phyloP scores from a whole-genome alignment of 2,797 vertebrate species.

The Paratrypauchen microcephalus region DNA sequence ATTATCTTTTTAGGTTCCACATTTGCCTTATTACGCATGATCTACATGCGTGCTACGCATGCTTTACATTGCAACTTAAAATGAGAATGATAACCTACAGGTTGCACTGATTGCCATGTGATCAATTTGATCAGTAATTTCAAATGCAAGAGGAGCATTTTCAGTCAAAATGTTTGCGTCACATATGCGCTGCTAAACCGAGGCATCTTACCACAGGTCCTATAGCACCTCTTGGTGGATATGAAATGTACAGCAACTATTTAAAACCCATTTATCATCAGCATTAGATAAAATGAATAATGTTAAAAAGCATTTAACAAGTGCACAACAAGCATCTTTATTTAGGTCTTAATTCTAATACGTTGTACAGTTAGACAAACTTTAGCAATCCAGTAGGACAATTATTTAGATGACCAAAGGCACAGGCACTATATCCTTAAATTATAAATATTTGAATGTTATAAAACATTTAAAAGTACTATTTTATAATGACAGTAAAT shows the following conservation, averaged over 20 bases:
- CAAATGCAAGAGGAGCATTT: neutral
- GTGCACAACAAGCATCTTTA: neutral
- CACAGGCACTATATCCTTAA: neutral
- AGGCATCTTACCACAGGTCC: neutral
- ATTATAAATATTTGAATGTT: neutral
- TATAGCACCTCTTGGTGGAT: slow-evolving; percentile 34
- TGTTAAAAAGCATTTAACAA: neutral
- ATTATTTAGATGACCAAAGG: neutral
- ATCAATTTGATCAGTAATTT: neutral
- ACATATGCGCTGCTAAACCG: neutral
- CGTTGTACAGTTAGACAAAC: neutral
- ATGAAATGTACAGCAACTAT: rapidly evolving
- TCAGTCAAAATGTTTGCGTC: neutral
- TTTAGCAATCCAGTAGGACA: neutral
- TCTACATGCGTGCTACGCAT: too few relatives aligned
- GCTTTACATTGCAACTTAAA: neutral
- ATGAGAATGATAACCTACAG: neutral
- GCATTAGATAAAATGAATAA: neutral
- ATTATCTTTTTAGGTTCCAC: neutral
- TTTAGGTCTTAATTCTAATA: neutral
- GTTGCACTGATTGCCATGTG: neutral
- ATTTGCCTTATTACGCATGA: neutral
- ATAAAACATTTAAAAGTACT: neutral
- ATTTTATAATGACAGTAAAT: neutral
- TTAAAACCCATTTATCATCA: neutral